Percentiles rank a stretch among this genome's conserved stretches.
Evolutionary conservation across 2,797 vertebrate genomes (phyloP).

Genomic region (Coreius guichenoti): DNA sequence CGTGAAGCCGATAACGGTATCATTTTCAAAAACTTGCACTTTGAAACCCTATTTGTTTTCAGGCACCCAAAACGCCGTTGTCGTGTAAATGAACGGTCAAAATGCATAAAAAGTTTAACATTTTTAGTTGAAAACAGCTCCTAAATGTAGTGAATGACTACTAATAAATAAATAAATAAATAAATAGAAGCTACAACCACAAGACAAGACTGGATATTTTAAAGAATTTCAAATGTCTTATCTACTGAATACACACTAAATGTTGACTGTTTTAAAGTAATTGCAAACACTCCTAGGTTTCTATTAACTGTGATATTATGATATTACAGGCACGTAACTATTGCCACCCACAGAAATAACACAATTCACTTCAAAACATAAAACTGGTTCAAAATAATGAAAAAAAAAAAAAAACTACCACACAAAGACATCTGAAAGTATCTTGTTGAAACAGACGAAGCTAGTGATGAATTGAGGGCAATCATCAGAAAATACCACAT

Average conservation of each 20-base stretch:
- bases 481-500: background rate
- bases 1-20: too few relatives aligned
- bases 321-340: background rate
- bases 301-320: background rate
- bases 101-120: too few relatives aligned
- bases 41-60: too few relatives aligned
- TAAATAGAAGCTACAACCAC: background rate
- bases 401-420: background rate
- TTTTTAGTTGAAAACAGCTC: background rate
- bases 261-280: background rate
- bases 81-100: too few relatives aligned
- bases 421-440: background rate
- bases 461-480: slow-evolving; percentile 7
- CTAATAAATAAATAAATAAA: background rate
- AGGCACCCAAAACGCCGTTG: too few relatives aligned
- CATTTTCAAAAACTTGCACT: too few relatives aligned
- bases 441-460: background rate
- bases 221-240: background rate
- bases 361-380: background rate
- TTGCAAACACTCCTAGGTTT: background rate
- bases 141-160: background rate
- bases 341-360: background rate
- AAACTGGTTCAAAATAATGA: background rate
- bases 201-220: background rate
- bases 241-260: background rate